Conservation (phyloP, 2,113 vertebrate species). For the Leptosomus discolor region DNA sequence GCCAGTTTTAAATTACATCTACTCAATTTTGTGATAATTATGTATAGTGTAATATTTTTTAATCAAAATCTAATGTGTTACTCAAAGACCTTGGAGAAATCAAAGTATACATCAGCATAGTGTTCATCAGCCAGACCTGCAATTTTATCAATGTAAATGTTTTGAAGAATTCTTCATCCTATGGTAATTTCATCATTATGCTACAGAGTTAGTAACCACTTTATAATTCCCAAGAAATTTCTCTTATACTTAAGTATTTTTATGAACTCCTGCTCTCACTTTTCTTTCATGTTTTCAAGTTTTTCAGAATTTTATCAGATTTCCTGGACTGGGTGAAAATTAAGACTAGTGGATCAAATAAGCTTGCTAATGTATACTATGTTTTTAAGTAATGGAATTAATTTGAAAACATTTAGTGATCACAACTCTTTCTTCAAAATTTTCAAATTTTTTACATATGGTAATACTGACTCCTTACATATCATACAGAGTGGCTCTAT, state of each 20-base stretch:
- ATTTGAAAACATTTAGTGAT: background rate
- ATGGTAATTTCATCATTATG: background rate
- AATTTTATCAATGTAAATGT: background rate
- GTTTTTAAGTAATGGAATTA: background rate
- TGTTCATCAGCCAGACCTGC: background rate
- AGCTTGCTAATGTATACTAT: background rate
- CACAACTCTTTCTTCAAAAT: background rate
- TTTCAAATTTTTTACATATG: background rate
- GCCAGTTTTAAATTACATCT: background rate
- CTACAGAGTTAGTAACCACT: background rate
- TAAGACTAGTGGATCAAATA: background rate
- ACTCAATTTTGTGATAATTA: background rate
- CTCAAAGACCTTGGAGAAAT: background rate
- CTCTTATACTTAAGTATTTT: background rate
- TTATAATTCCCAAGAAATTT: background rate
- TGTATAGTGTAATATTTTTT: background rate
- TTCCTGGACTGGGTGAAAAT: background rate
- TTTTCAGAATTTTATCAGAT: background rate
- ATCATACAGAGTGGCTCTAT: background rate
- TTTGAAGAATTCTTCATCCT: background rate
- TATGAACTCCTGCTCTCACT: background rate
- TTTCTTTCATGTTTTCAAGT: background rate
- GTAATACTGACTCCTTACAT: background rate
- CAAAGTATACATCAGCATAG: background rate
- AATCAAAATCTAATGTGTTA: background rate